phyloP scores from a whole-genome alignment of 1,140 invertebrate genomes.

The Cydia amplana region DNA sequence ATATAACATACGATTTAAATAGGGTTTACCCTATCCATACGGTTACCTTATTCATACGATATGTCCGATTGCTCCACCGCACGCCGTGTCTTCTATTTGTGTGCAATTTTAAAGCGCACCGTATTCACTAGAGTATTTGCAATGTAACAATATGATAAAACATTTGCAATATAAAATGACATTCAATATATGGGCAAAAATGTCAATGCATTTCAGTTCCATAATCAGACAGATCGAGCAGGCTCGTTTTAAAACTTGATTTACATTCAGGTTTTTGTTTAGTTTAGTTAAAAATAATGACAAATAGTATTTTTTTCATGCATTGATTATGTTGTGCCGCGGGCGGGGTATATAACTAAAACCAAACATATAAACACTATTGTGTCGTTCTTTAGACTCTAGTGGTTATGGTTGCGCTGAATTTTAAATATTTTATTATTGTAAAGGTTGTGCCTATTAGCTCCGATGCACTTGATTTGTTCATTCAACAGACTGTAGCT shows the following conservation, averaged over 20 bases:
- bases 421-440: conserved; percentile 13
- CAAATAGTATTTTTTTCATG: no score
- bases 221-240: no score
- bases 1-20: neutral
- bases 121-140: conserved; percentile 6
- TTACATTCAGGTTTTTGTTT: no score
- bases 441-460: conserved; percentile 20
- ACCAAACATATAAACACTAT: neutral
- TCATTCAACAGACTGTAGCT: neutral
- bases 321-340: neutral
- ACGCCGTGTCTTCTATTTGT: neutral
- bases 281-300: no score
- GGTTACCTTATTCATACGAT: neutral
- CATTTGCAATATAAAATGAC: neutral
- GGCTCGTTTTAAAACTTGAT: no score
- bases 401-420: neutral
- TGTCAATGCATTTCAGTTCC: no score
- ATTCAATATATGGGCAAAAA: no score
- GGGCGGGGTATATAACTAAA: neutral
- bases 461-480: conserved; percentile 15
- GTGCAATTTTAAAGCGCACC: neutral
- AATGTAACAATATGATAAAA: neutral
- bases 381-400: neutral
- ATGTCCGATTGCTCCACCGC: neutral
- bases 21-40: neutral